Conservation (phyloP, 2,113 vertebrate species). For the Coptodon rendalli region DNA sequence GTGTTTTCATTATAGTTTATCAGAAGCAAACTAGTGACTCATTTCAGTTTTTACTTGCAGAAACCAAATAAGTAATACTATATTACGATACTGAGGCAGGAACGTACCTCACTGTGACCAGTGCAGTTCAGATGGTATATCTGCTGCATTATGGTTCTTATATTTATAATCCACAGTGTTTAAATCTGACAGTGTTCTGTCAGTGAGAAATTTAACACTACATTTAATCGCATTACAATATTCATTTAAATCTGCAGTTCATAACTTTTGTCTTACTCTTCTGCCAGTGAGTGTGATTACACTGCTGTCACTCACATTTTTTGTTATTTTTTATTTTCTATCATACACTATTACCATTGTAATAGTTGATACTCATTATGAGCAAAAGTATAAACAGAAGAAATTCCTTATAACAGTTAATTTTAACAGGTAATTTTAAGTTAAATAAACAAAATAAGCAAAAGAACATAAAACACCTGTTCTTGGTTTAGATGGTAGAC, state of each 20-base stretch:
- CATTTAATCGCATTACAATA: background rate
- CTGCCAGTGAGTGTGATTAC: background rate
- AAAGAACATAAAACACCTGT: background rate
- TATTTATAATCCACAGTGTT: background rate
- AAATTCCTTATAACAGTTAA: background rate
- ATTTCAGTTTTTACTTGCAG: background rate
- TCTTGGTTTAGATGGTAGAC: slow-evolving; percentile 70
- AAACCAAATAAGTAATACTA: background rate
- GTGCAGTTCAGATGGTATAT: background rate
- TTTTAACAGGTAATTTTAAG: background rate
- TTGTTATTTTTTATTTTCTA: background rate
- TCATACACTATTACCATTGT: background rate
- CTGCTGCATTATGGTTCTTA: background rate
- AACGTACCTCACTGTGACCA: background rate
- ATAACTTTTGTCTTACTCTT: background rate
- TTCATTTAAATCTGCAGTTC: background rate
- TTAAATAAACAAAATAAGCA: background rate
- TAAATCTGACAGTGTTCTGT: background rate
- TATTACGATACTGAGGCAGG: background rate
- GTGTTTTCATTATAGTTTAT: background rate
- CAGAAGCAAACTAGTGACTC: background rate
- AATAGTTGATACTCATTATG: background rate
- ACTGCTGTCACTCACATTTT: background rate
- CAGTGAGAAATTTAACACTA: background rate
- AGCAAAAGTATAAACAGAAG: background rate